A percentile compares a stretch with the other conserved stretches of the same genome.
Conservation (phyloP, 2,888 invertebrate species). For the Drosophila lacicola region DNA sequence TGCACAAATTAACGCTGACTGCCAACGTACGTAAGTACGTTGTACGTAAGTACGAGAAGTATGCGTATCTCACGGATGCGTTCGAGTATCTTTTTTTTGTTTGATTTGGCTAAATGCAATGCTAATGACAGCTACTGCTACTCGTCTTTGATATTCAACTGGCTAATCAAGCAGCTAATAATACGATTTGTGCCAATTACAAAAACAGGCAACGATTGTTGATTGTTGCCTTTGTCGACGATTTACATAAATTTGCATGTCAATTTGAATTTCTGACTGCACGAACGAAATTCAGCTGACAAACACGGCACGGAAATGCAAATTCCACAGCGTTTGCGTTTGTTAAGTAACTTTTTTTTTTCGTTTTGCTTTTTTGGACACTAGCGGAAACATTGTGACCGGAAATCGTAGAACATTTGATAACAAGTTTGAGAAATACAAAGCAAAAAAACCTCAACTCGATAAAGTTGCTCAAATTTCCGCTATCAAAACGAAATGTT, state of each 20-base stretch:
- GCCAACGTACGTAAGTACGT: conserved; percentile 8
- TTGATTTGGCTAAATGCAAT: conserved; percentile 48
- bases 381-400: conserved; percentile 45
- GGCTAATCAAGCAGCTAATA: conserved; percentile 48
- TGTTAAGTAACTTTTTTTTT: conserved; percentile 5
- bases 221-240: neutral
- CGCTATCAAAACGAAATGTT: conserved; percentile 56
- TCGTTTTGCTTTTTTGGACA: conserved; percentile 12
- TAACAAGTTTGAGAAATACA: conserved; percentile 44
- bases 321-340: conserved; percentile 17
- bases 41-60: neutral
- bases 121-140: conserved; percentile 50
- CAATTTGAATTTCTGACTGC: conserved; percentile 14
- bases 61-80: conserved; percentile 19
- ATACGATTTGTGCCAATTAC: conserved; percentile 53
- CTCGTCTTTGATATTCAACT: conserved; percentile 39
- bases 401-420: conserved; percentile 58
- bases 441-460: conserved; percentile 5
- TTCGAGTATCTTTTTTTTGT: conserved; percentile 37
- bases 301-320: conserved; percentile 34
- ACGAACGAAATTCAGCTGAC: conserved; percentile 13
- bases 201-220: conserved; percentile 21
- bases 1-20: conserved; percentile 18
- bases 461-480: conserved; percentile 43
- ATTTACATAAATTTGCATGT: conserved; percentile 43